Evolutionary conservation across 1,140 invertebrate genomes (phyloP).

Genomic region (Calliphora vicina): DNA sequence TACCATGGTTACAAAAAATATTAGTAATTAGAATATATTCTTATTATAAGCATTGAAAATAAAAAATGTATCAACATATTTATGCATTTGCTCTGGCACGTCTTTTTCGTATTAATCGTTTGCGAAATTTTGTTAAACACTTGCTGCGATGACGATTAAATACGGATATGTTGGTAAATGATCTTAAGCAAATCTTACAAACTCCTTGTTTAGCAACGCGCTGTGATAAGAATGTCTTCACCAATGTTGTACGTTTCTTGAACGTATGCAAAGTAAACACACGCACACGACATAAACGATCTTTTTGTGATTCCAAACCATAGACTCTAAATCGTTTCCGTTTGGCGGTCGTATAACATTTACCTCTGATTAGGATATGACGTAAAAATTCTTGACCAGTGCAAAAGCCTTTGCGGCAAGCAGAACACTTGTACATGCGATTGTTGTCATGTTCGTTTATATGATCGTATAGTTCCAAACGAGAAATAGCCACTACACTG

Average conservation of each 20-base stretch:
- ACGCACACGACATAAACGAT: neutral
- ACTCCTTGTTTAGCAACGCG: neutral
- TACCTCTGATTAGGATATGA: slow-evolving; percentile 21
- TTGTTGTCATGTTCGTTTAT: slow-evolving; percentile 36
- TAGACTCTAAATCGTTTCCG: neutral
- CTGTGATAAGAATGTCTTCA: neutral
- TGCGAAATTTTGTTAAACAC: neutral
- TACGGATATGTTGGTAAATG: neutral
- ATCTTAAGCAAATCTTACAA: slow-evolving; percentile 29
- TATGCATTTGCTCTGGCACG: neutral
- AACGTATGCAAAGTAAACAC: neutral
- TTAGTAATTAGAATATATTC: too few relatives aligned
- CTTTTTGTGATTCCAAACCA: neutral
- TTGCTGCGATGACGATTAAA: neutral
- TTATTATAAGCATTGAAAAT: too few relatives aligned
- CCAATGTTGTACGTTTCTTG: neutral
- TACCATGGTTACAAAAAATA: too few relatives aligned
- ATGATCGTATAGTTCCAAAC: slow-evolving; percentile 41
- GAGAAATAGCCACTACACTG: slow-evolving; percentile 36
- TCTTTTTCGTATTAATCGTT: neutral
- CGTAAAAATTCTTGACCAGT: slow-evolving; percentile 13
- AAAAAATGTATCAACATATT: neutral
- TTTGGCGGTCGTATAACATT: slow-evolving; percentile 42
- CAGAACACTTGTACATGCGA: slow-evolving; percentile 40
- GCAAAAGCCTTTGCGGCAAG: slow-evolving; percentile 41